phyloP scores from a whole-genome alignment of 2,888 invertebrate genomes.

The Endotricha flammealis region DNA sequence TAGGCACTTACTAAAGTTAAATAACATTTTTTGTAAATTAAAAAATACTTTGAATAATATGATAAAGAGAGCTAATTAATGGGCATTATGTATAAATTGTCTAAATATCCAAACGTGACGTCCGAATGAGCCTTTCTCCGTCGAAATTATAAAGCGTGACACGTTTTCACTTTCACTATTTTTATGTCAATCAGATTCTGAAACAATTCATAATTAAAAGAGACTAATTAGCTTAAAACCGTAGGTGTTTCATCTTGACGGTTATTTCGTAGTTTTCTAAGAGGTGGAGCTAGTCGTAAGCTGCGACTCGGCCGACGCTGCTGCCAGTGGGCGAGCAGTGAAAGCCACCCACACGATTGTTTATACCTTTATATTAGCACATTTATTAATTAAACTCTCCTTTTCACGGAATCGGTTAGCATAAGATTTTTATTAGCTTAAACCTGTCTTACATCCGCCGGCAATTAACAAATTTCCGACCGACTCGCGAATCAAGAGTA shows the following conservation, averaged over 20 bases:
- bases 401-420: constrained; percentile 35
- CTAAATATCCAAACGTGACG: constrained; percentile 27
- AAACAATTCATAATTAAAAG: constrained; percentile 53
- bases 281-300: constrained; percentile 4
- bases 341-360: constrained; percentile 49
- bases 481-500: constrained; percentile 2
- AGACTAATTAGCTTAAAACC: constrained; percentile 52
- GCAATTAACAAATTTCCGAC: constrained; percentile 2
- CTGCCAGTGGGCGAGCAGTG: constrained; percentile 52
- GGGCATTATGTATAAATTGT: constrained; percentile 14
- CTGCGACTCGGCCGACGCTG: neutral
- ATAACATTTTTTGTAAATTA: neutral
- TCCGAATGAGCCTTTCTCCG: constrained; percentile 61
- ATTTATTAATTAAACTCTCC: constrained; percentile 47
- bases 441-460: constrained; percentile 8
- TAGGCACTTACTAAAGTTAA: too few species aligned
- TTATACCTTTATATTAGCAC: constrained; percentile 44
- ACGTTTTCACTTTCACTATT: constrained; percentile 68
- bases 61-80: constrained; percentile 6
- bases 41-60: constrained; percentile 7
- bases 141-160: constrained; percentile 65
- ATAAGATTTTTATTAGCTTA: constrained; percentile 7
- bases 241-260: constrained; percentile 29
- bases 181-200: constrained; percentile 63
- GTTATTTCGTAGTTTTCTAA: constrained; percentile 15